Base-by-base conservation (phyloP, 2,113 vertebrate genomes). In the Sinocyclocheilus anophthalmus region DNA sequence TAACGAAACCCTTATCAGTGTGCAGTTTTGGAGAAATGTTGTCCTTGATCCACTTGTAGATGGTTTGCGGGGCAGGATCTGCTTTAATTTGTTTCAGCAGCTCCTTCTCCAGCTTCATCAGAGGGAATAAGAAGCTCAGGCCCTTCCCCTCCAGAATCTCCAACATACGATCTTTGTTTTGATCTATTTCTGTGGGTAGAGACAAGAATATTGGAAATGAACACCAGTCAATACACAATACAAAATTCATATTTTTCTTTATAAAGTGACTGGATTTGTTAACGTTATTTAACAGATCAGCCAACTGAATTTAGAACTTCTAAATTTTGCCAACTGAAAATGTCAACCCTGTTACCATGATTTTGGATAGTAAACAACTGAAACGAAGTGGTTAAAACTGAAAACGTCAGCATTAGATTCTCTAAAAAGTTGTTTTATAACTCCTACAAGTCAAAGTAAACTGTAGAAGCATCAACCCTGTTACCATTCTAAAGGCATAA, bases 31-130 rank as follows among this genome's bases (percentile, higher is more conserved):
- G 97, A 86, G 97, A 98, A 93, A 99, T 98, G 94, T 99, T 99
- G 94, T 99, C 98, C 93, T 99, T 99, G 92, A 99, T 99, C 98
- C 98, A 99, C 93, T 99, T 99, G 93, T 99, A 99, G 94, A 99
- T 98, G 90, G 96, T 94, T 94, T 99, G 97, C 90, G 98, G 98
- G 90, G 98, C 97, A 84, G 98, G 98, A 93, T 99, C 98, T 6
- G 96, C 96, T 92, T 96, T 96, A 80, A 99, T 99, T 94, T 99
- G 98, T 92, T 97, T 97, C 90, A 99, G 94, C 85, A 99, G 95
- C 92, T 99, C 98, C 93, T 99, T 99, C 93, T 99, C 98, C 95
- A 99, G 95, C 95, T 99, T 99, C 91, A 99, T 95, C 92, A 99
- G 96, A 0, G 98, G 98, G 92, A 99, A 99, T 91, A 99, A 94